phyloP scores from a whole-genome alignment of 2,113 vertebrate species.

The Lethenteron camtschaticum region DNA sequence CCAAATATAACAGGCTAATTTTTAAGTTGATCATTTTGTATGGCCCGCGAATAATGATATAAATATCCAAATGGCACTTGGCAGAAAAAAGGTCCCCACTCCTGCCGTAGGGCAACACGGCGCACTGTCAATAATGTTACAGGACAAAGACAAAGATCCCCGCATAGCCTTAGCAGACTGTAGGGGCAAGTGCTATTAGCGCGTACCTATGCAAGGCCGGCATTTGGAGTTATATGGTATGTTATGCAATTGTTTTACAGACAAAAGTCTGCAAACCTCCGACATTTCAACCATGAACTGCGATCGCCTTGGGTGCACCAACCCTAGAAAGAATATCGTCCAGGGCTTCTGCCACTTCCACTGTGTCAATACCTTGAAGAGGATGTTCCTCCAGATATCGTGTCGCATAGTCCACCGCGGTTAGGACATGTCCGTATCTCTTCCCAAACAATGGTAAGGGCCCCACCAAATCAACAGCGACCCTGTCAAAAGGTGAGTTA shows the following conservation, averaged over 20 bases:
- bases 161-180: too few species aligned
- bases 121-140: too few species aligned
- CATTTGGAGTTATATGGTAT: constrained; percentile 4
- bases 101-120: too few species aligned
- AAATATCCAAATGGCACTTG: too few species aligned
- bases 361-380: background rate
- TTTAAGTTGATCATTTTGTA: too few species aligned
- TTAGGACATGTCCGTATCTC: constrained; percentile 6
- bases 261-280: background rate
- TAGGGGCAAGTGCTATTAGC: too few species aligned
- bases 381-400: constrained; percentile 4
- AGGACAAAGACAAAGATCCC: too few species aligned
- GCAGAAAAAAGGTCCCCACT: too few species aligned
- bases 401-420: constrained; percentile 7
- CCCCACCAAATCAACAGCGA: constrained; percentile 15
- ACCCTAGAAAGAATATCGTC: constrained; percentile 6
- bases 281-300: constrained; percentile 6
- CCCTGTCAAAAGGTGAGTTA: constrained; percentile 10
- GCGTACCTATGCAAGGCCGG: too few species aligned
- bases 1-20: too few species aligned
- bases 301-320: background rate
- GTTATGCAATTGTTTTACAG: constrained; percentile 1
- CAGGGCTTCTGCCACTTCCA: constrained; percentile 5
- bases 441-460: background rate
- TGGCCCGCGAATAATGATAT: too few species aligned